Base-by-base conservation (phyloP, 2,113 vertebrate species). In the Clinocottus analis region DNA sequence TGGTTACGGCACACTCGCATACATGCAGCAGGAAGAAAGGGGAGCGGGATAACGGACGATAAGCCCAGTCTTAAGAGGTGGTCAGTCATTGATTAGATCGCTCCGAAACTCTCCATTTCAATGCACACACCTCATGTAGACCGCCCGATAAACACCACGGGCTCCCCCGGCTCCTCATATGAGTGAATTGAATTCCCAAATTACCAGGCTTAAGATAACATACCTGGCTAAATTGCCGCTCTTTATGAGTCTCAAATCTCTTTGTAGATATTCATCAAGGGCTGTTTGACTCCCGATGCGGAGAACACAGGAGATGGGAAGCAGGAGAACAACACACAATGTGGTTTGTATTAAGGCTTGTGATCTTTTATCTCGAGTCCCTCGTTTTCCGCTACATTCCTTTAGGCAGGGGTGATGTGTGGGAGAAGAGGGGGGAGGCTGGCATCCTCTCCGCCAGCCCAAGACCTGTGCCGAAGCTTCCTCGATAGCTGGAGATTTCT, bases 191-290 rank as follows among this genome's bases (percentile, higher is more conserved):
- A 89, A 90, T 85, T 89, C 87, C 84, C 87, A 90, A 88, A 88
- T 91, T 89, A 90, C 82, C 75, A 63, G 85, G 88, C 88, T 93
- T 91, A 91, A 93, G 89, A 93, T 93, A 91, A 83, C 87, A 85
- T 88, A 92, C 92, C 88, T 92, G 90, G 87, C 79, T 92, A 91
- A 90, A 91, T 87, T 88, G 88, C 68, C 7, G 75, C 77, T 72
- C 89, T 87, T 91, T 88, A 89, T 87, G 78, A 79, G 66, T 84
- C 88, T 85, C 79, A 72, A 83, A 88, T 89, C 87, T 88, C 88
- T 91, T 91, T 88, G 89, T 91, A 92, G 92, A 93, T 93, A 89
- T 86, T 91, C 84, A 92, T 91, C 92, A 92, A 92, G 90, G 90
- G 79, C 85, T 72, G 76, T 79, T 86, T 89, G 80, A 41, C 86